Percentiles rank a stretch among this genome's conserved stretches.
These are phyloP conservation scores for Lipotes vexillifer DNA, from an alignment of 2,113 vertebrate species.

Conservation along the genomic window DNA sequence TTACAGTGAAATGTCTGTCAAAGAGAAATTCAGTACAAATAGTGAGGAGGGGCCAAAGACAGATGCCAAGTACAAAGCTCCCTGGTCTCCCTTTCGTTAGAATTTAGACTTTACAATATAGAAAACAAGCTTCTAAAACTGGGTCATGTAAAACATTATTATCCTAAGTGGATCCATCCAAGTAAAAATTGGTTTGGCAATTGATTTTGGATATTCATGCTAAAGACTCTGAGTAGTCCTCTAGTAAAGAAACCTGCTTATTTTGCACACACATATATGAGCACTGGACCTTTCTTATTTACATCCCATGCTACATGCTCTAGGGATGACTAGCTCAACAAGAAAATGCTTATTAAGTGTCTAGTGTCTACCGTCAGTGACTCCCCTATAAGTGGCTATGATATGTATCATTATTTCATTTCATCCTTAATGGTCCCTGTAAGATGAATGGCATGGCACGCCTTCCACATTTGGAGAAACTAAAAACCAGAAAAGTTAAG, in stretches of 20 bases:
- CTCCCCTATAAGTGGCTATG: not conserved
- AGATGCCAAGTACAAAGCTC: not conserved
- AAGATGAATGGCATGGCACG: not conserved
- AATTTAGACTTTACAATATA: not conserved
- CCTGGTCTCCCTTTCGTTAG: not conserved
- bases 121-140: not conserved
- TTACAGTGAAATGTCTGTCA: not conserved
- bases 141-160: not conserved
- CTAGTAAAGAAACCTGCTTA: not conserved
- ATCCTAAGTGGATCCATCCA: not conserved
- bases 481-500: not conserved
- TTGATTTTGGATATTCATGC: not conserved
- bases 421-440: not conserved
- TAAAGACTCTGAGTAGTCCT: not conserved
- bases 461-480: not conserved
- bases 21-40: not conserved
- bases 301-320: too few species aligned
- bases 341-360: not conserved
- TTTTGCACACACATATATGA: not conserved
- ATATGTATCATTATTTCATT: not conserved
- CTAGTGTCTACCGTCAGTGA: not conserved
- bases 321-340: not conserved
- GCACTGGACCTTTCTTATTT: not conserved
- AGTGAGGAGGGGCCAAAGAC: not conserved
- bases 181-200: not conserved